Evolutionary conservation across 2,888 invertebrate genomes (phyloP), one percentile per base, ranked within the genome.

Genomic region (Archips crataeganus): DNA sequence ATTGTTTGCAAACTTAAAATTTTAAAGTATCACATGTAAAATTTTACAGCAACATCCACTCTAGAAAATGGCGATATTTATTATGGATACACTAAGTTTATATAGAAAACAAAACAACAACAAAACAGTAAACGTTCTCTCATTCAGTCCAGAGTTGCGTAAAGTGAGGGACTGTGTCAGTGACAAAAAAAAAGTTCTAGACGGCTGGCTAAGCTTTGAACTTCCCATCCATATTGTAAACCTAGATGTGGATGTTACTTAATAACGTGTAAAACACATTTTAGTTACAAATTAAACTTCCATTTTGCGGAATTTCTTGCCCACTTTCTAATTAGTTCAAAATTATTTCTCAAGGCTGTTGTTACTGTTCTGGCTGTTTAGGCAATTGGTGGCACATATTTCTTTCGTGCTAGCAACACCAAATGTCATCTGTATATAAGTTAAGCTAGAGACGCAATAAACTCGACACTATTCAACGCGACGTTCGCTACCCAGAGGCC

Each of bases 351-450:
- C 23, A 68, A 68, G 73, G 63, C 59, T 69, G 68, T 73, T 69
- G 68, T 73, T 73, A 63, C 42, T 59, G 63, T 64, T 59, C 59
- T 69, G 73, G 68, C 68, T 64, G 73, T 73, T 57, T 57, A 59
- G 59, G 57, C 47, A 57, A 62, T 36, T 73, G 67, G 57, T 62
- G 67, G 72, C 72, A 72, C 67, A 54, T 63, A 69, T 64, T 49
- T 71, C 49, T 72, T 59, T 32, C 54, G 68, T 73, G 73, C 68
- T 73, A 68, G 63, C 73, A 73, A 68, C 73, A 72, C 72, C n/a
- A 54, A 54, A 60, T 73, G 73, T 64, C 73, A 73, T 59, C 68
- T 73, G 62, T 67, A 63, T 66, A 39, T 72, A 72, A 72, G 67
- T 63, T 68, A 69, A 36, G 59, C 59, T 57, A 32, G 57, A 57